Percentiles rank a stretch among this genome's conserved stretches.
These are phyloP conservation scores for Brachylomia viminalis DNA, from an alignment of 2,888 invertebrate genomes.

Conservation along the genomic window DNA sequence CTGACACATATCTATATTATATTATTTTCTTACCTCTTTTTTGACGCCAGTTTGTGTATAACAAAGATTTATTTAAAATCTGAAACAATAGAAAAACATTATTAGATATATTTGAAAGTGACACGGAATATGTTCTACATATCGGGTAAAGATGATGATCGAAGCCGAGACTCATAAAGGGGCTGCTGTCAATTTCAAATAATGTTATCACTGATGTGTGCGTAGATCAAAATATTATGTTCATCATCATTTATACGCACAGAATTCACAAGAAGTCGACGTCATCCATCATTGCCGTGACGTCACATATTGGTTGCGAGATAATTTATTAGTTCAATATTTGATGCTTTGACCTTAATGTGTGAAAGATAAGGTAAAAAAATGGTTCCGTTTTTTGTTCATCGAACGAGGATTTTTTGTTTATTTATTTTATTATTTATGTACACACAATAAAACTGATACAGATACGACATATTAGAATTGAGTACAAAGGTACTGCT, in stretches of 20 bases:
- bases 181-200: too few species aligned
- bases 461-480: too few species aligned
- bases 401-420: neutral
- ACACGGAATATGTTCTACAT: neutral
- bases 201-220: too few species aligned
- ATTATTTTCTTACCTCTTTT: conserved; percentile 62
- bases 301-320: conserved; percentile 31
- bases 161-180: too few species aligned
- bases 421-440: too few species aligned
- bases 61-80: conserved; percentile 42
- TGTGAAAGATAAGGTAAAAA: conserved; percentile 7
- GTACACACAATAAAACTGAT: too few species aligned
- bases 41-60: conserved; percentile 52
- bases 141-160: too few species aligned
- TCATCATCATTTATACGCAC: neutral
- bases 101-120: neutral
- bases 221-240: too few species aligned
- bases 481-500: too few species aligned
- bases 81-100: conserved; percentile 54
- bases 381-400: too few species aligned
- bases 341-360: neutral
- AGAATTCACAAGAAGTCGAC: neutral
- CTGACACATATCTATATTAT: too few species aligned
- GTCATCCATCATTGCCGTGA: conserved; percentile 25
- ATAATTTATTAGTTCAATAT: conserved; percentile 46